These are phyloP conservation scores for Brotogeris chrysoptera DNA, from an alignment of 2,797 vertebrate species.

Conservation along the genomic window DNA sequence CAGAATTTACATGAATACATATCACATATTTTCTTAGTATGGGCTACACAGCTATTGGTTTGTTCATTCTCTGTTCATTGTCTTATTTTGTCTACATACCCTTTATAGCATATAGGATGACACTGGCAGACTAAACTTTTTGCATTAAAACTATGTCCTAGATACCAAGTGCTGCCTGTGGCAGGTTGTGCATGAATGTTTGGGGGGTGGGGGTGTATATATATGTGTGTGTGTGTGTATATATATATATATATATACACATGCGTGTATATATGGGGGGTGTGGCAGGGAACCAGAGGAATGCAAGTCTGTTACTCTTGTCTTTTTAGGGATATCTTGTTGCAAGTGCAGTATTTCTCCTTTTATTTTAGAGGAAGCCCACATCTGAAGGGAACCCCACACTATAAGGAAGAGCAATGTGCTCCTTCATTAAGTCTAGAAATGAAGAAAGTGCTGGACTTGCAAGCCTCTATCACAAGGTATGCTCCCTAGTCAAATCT, in stretches of 20 bases:
- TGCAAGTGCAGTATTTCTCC: neutral
- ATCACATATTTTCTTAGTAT: neutral
- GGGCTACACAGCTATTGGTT: neutral
- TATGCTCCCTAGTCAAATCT: slow-evolving; percentile 44
- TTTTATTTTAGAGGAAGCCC: slow-evolving; percentile 84
- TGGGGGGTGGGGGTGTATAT: accelerated
- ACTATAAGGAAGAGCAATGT: slow-evolving; percentile 96
- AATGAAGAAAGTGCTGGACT: slow-evolving; percentile 93
- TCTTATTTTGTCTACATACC: neutral
- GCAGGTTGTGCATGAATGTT: neutral
- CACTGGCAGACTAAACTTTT: neutral
- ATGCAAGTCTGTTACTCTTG: neutral
- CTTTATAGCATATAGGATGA: neutral
- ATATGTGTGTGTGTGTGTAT: neutral
- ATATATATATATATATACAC: accelerated
- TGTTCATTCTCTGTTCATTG: neutral
- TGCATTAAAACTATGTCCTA: neutral
- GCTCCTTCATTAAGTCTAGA: slow-evolving; percentile 92
- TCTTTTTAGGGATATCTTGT: neutral
- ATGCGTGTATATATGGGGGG: accelerated
- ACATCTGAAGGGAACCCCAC: slow-evolving; percentile 88
- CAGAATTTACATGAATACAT: neutral
- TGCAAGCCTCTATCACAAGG: slow-evolving; percentile 95
- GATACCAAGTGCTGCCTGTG: neutral
- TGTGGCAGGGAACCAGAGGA: accelerated